These are phyloP conservation scores for Donacobius atricapilla DNA, from an alignment of 2,113 vertebrate species.

Conservation along the genomic window DNA sequence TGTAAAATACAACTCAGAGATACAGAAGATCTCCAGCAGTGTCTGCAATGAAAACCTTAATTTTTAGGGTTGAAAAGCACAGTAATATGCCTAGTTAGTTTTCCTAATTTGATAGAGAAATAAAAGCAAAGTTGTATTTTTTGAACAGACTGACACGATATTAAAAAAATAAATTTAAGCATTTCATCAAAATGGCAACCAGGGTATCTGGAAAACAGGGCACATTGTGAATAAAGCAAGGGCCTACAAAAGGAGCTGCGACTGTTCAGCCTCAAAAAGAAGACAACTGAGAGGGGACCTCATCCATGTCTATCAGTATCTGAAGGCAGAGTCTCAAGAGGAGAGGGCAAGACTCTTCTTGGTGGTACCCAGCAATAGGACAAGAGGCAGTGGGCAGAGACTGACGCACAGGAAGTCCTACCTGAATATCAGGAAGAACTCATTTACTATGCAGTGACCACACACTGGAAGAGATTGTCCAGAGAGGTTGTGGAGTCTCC, in stretches of 20 bases:
- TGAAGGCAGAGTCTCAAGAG: neutral
- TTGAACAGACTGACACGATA: neutral
- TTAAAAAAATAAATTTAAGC: neutral
- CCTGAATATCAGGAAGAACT: neutral
- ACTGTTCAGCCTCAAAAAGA: neutral
- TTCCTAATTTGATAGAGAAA: neutral
- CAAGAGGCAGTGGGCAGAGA: neutral
- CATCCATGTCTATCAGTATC: neutral
- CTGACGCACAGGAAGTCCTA: neutral
- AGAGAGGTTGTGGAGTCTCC: neutral
- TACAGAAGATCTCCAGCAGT: neutral
- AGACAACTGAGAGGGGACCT: neutral
- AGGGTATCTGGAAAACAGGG: neutral
- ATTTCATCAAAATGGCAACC: neutral
- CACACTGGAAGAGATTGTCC: accelerated
- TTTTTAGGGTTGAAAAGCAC: neutral
- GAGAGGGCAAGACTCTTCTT: neutral
- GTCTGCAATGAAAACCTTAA: neutral
- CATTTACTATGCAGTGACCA: neutral
- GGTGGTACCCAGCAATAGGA: neutral
- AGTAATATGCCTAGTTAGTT: neutral
- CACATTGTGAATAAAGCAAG: neutral
- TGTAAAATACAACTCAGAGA: neutral
- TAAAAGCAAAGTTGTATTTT: neutral
- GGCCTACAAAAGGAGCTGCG: neutral